phyloP scores from a whole-genome alignment of 2,888 invertebrate species.

The Apomyelois bistriatella region DNA sequence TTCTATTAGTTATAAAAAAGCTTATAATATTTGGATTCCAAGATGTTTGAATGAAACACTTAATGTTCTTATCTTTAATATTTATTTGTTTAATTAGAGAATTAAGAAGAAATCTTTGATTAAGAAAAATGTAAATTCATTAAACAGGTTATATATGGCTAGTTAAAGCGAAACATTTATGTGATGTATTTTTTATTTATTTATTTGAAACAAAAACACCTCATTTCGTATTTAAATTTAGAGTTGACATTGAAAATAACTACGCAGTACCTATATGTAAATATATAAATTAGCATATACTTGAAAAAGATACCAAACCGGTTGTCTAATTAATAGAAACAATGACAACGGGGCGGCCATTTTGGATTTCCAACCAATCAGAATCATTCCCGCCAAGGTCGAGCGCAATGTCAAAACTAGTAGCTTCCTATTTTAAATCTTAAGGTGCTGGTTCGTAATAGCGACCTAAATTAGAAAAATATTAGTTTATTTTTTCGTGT shows the following conservation, averaged over 20 bases:
- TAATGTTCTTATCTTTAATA: too few relatives aligned
- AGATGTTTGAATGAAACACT: too few relatives aligned
- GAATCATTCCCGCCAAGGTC: slow-evolving; percentile 56
- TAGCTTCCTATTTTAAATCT: slow-evolving; percentile 62
- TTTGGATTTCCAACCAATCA: slow-evolving; percentile 62
- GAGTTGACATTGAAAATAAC: slow-evolving; percentile 22
- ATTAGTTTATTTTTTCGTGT: too few relatives aligned
- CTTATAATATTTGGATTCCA: too few relatives aligned
- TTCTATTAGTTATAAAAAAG: too few relatives aligned
- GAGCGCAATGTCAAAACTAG: slow-evolving; percentile 71
- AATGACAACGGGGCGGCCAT: slow-evolving; percentile 68
- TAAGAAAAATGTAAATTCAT: too few relatives aligned
- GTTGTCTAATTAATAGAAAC: slow-evolving; percentile 71
- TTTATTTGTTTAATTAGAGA: too few relatives aligned
- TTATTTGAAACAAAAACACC: background rate
- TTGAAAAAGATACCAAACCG: slow-evolving; percentile 64
- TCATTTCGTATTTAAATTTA: slow-evolving; percentile 7
- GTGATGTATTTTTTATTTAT: too few relatives aligned
- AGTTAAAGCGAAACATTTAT: too few relatives aligned
- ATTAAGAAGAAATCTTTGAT: too few relatives aligned
- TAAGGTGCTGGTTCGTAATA: background rate
- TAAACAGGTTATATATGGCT: too few relatives aligned
- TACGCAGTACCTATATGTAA: slow-evolving; percentile 21
- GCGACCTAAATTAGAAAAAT: background rate
- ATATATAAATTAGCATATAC: slow-evolving; percentile 31